These are phyloP conservation scores for Myotis findleyi DNA, from an alignment of 2,797 vertebrate genomes.

Conservation along the genomic window DNA sequence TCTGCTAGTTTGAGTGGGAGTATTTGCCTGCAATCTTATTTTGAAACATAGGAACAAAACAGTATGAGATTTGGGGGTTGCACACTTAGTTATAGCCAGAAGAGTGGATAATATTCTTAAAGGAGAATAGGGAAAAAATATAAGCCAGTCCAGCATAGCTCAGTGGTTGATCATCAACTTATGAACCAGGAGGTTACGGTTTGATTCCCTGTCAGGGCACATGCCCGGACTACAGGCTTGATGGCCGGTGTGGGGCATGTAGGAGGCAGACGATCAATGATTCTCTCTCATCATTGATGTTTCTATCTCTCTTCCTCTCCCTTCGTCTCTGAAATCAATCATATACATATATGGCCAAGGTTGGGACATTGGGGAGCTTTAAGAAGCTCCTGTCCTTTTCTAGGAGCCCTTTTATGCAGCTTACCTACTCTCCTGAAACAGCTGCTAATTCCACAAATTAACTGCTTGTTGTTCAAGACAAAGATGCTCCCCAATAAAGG, in stretches of 20 bases:
- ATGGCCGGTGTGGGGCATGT: too few relatives aligned
- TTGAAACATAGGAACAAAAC: constrained; percentile 42
- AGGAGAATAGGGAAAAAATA: neutral
- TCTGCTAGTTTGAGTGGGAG: neutral
- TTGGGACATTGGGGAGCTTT: neutral
- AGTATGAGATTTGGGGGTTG: neutral
- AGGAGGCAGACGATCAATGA: too few relatives aligned
- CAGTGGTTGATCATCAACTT: too few relatives aligned
- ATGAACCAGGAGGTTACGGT: too few relatives aligned
- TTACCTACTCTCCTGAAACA: constrained; percentile 11
- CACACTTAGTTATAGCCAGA: neutral
- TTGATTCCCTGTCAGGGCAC: too few relatives aligned
- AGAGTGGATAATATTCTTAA: neutral
- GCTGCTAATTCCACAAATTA: constrained; percentile 11
- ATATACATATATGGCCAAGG: neutral
- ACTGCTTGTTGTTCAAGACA: constrained; percentile 20
- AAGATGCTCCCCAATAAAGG: neutral
- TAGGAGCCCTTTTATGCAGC: neutral
- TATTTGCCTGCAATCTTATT: neutral
- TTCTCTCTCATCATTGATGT: too few relatives aligned
- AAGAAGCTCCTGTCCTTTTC: too few relatives aligned
- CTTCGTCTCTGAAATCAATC: too few relatives aligned
- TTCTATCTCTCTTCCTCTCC: too few relatives aligned
- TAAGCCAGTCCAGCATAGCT: neutral
- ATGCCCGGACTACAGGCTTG: too few relatives aligned